Conservation (phyloP, 2,113 vertebrate genomes). For the Neoarius graeffei region DNA sequence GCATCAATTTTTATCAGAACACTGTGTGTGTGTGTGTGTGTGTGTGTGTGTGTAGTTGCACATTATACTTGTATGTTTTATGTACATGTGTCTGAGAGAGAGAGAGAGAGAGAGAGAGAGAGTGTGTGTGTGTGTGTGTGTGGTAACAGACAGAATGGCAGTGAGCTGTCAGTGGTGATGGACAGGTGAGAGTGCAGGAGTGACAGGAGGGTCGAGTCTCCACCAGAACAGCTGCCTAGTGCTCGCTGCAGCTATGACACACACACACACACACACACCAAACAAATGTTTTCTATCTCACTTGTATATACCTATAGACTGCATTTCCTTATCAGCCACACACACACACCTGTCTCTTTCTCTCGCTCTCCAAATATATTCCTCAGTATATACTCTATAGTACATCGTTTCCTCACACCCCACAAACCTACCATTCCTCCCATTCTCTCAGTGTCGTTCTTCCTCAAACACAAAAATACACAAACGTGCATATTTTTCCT, state of each 20-base stretch:
- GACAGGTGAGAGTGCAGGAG: conserved; percentile 56
- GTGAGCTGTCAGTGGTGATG: conserved; percentile 68
- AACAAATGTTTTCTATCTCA: not conserved
- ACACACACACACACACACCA: not conserved
- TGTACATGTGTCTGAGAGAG: too few relatives aligned
- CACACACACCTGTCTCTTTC: not conserved
- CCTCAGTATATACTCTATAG: not conserved
- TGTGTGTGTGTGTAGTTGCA: conserved; percentile 5
- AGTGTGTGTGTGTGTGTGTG: not conserved
- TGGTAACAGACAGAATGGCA: conserved; percentile 21
- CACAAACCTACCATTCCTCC: not conserved
- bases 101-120: not conserved
- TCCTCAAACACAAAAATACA: conserved; percentile 7
- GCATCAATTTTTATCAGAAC: conserved; percentile 19
- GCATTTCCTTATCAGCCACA: not conserved
- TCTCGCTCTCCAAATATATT: not conserved
- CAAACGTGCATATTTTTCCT: not conserved
- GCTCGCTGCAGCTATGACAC: conserved; percentile 35
- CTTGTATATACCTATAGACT: conserved; percentile 5
- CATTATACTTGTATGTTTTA: conserved; percentile 6
- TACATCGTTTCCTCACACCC: not conserved
- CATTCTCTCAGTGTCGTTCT: conserved; percentile 2
- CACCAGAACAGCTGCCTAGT: conserved; percentile 62
- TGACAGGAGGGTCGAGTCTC: conserved; percentile 52
- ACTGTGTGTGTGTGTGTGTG: conserved; percentile 16